Evolutionary conservation across 2,113 vertebrate genomes (phyloP).

Genomic region (Sardina pilchardus): DNA sequence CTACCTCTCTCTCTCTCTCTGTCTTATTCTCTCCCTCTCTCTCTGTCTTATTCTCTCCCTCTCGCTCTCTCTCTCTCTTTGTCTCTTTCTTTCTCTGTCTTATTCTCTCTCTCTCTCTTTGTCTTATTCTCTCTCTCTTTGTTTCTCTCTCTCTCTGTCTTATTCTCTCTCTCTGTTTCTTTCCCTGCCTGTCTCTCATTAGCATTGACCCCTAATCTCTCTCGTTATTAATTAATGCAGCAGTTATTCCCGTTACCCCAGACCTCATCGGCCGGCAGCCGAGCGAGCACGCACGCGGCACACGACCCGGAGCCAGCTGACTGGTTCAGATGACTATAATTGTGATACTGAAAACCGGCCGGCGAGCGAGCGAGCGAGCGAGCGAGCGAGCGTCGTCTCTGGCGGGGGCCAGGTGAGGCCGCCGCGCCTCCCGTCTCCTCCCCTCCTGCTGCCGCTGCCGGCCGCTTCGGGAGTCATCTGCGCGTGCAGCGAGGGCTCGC

Average conservation of each 20-base stretch:
- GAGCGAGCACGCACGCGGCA: background rate
- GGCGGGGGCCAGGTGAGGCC: conserved; percentile 56
- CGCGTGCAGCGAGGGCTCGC: conserved; percentile 64
- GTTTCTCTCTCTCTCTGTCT: background rate
- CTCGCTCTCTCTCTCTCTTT: background rate
- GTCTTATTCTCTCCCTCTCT: background rate
- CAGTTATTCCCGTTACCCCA: background rate
- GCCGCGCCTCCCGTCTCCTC: conserved; percentile 21
- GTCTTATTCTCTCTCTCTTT: background rate
- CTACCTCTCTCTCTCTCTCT: too few relatives aligned
- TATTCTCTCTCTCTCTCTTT: too few relatives aligned
- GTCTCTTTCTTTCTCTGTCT: background rate
- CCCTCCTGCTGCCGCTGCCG: background rate
- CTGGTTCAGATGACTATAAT: conserved; percentile 54
- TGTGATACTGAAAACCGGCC: conserved; percentile 54
- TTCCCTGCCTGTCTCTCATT: background rate
- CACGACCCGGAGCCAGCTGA: conserved; percentile 51
- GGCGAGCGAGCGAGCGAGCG: conserved; percentile 43
- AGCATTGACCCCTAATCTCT: conserved; percentile 26
- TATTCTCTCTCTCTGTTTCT: background rate
- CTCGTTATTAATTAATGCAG: background rate
- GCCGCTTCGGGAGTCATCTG: conserved; percentile 58
- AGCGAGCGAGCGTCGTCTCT: conserved; percentile 53
- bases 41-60: background rate
- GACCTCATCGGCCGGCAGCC: conserved; percentile 38